These are phyloP conservation scores for Eupithecia subfuscata DNA, from an alignment of 2,888 invertebrate genomes.

Conservation along the genomic window DNA sequence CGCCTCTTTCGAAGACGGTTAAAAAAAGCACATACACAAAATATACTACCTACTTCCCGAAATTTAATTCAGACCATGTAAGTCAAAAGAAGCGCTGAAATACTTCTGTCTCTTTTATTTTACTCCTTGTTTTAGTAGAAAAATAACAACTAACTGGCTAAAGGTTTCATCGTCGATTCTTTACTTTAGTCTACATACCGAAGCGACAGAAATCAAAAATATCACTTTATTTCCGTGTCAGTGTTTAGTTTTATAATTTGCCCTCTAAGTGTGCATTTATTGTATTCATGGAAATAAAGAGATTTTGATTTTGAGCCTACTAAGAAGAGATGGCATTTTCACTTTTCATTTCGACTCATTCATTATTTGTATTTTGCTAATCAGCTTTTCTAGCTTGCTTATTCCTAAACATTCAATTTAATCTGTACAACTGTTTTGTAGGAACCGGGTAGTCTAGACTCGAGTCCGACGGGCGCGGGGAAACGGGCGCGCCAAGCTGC, in stretches of 20 bases:
- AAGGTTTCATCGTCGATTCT: too few species aligned
- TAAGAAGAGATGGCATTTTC: background rate
- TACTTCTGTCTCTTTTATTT: background rate
- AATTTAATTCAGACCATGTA: background rate
- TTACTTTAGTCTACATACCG: too few species aligned
- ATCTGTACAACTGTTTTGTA: slow-evolving; percentile 36
- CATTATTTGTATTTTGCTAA: background rate
- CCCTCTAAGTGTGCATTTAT: too few species aligned
- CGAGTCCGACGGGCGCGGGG: slow-evolving; percentile 85
- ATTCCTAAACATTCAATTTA: background rate
- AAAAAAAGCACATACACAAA: background rate
- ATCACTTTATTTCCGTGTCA: too few species aligned
- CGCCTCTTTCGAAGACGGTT: too few species aligned
- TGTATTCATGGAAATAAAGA: too few species aligned
- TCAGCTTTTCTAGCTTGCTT: background rate
- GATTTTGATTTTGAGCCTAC: background rate
- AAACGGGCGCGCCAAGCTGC: slow-evolving; percentile 79
- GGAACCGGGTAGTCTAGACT: slow-evolving; percentile 87
- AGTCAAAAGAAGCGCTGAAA: background rate
- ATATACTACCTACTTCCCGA: background rate
- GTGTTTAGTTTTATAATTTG: too few species aligned
- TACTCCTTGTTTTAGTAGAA: too few species aligned
- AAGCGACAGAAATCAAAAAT: too few species aligned
- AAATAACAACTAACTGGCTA: too few species aligned
- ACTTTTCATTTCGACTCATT: background rate